Conservation (phyloP, 1,140 invertebrate species). For the Notospermus geniculatus region DNA sequence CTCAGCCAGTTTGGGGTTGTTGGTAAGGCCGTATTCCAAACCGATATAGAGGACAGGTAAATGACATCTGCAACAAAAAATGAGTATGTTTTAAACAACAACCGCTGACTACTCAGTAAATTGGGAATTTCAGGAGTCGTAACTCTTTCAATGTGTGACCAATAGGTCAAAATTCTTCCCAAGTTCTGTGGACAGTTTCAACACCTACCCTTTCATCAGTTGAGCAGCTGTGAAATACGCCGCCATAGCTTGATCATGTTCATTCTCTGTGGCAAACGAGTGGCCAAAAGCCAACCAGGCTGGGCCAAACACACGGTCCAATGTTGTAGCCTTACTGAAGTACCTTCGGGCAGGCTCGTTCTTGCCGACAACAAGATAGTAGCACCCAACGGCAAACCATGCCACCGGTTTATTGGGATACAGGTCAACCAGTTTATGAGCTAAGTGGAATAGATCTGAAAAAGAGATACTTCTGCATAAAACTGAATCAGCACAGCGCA, state of each 20-base stretch:
- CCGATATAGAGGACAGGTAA: slow-evolving; percentile 79
- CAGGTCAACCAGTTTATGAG: slow-evolving; percentile 87
- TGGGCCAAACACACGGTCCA: slow-evolving; percentile 88
- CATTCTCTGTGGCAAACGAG: slow-evolving; percentile 93
- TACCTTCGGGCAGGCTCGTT: slow-evolving; percentile 83
- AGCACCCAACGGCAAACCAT: slow-evolving; percentile 97
- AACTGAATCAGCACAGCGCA: too few relatives aligned
- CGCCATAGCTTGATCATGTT: slow-evolving; percentile 98
- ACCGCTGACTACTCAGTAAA: too few relatives aligned
- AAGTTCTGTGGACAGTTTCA: not conserved
- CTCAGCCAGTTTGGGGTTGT: slow-evolving; percentile 87
- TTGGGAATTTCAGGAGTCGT: too few relatives aligned
- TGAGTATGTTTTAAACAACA: too few relatives aligned
- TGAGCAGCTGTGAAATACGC: slow-evolving; percentile 92
- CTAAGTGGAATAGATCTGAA: slow-evolving; percentile 83
- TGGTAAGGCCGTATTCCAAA: slow-evolving; percentile 90
- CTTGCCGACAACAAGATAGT: slow-evolving; percentile 89
- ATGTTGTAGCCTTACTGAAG: slow-evolving; percentile 81
- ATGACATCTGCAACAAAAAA: slow-evolving; percentile 50
- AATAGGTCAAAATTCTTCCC: too few relatives aligned
- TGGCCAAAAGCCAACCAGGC: slow-evolving; percentile 96
- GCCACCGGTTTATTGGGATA: slow-evolving; percentile 89
- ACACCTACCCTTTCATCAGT: slow-evolving; percentile 69
- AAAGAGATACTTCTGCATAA: slow-evolving; percentile 41
- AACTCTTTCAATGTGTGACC: too few relatives aligned